Evolutionary conservation across 92 coral and sea anemone genomes (phyloP), one percentile per base, ranked within the genome.

Genomic region (Porites lobata): DNA sequence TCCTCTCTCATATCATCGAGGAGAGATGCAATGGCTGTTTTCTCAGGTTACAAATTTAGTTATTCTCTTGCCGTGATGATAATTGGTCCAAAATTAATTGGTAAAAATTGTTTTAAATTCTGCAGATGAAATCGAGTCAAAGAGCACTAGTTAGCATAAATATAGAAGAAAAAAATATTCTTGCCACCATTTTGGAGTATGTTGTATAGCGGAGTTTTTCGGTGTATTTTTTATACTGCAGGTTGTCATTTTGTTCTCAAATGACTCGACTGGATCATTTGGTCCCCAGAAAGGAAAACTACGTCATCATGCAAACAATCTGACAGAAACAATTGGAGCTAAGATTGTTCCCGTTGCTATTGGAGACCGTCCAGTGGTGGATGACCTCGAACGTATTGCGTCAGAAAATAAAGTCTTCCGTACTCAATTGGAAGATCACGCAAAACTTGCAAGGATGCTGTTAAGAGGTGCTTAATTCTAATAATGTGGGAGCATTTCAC

Each of bases 301-400:
- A 57, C 51, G 51, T 18, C 32, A 7, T 26, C 11, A 24, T 12
- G 64, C 77, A 11, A 68, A 69, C 51, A 29, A 69, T 17, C 65
- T 81, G 15, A 81, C 69, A 32, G 66, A 81, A 12, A 0, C 32
- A 47, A 21, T 81, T 69, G 38, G 67, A 22, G 77, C 51, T 56
- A 81, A 59, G 75, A 69, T 81, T 81, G 77, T 69, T 2, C 76
- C 86, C 5, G 69, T 81, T 70, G 86, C 86, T 38, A 68, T 81
- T 56, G 58, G 86, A 81, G 86, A 69, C 12, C 77, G 86, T 17
- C 86, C 86, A 1, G 20, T 69, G 8, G 9, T 69, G 68, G 86
- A 81, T 29, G 86, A 81, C 29, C 66, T 81, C 3, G 86, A 81
- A 14, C 56, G 19, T 18, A 81, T 69, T 69, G 66, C 86, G 7